A percentile compares a stretch with the other conserved stretches of the same genome.
Conservation (phyloP, 2,113 vertebrate species). For the Gavia stellata region DNA sequence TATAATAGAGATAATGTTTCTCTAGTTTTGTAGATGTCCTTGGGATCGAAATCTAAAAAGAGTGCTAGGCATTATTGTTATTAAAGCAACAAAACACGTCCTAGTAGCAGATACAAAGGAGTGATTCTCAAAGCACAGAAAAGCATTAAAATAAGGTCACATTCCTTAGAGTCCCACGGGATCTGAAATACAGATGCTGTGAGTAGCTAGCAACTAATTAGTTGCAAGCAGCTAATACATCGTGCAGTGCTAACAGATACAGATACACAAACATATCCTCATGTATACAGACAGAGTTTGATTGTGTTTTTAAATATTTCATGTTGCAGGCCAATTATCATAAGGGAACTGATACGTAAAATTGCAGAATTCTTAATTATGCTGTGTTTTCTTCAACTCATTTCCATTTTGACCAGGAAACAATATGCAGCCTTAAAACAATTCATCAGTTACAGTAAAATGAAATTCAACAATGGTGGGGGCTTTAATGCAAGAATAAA, state of each 20-base stretch:
- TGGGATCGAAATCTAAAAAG: constrained; percentile 25
- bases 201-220: constrained; percentile 55
- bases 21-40: constrained; percentile 21
- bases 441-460: neutral
- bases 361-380: constrained; percentile 57
- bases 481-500: neutral
- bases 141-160: constrained; percentile 64
- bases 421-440: neutral
- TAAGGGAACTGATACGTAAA: constrained; percentile 56
- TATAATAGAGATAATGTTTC: neutral
- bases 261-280: constrained; percentile 11
- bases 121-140: constrained; percentile 35
- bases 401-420: constrained; percentile 47
- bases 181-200: constrained; percentile 44
- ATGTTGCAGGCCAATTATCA: constrained; percentile 51
- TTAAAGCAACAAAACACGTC: constrained; percentile 48
- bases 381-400: neutral
- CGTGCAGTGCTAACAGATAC: neutral
- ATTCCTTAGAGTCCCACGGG: constrained; percentile 9
- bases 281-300: neutral
- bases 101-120: constrained; percentile 26
- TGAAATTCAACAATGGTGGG: neutral
- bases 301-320: constrained; percentile 54
- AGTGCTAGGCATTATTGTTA: constrained; percentile 8
- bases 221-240: constrained; percentile 48